Evolutionary conservation across 2,888 invertebrate species (phyloP).

Genomic region (Oscheius sp.): DNA sequence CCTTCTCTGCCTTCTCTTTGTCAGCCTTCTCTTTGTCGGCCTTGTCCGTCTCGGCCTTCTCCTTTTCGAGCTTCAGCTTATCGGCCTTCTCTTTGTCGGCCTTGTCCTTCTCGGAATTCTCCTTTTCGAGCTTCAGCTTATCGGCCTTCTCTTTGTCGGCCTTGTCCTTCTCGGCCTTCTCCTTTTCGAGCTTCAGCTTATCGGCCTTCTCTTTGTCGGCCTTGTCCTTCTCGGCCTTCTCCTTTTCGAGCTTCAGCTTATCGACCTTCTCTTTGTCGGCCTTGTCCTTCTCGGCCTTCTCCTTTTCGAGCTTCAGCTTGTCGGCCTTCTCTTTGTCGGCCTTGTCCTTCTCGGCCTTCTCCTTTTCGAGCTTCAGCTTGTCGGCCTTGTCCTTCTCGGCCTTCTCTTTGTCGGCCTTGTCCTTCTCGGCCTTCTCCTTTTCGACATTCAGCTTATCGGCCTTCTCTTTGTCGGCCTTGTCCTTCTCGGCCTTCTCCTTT

Average conservation of each 20-base stretch:
- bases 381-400: constrained; percentile 13
- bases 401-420: constrained; percentile 4
- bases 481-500: neutral
- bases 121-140: neutral
- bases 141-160: constrained; percentile 6
- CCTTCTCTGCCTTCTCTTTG: constrained; percentile 10
- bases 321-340: constrained; percentile 5
- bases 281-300: constrained; percentile 5
- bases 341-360: constrained; percentile 4
- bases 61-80: neutral
- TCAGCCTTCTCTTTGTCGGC: constrained; percentile 18
- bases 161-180: constrained; percentile 11
- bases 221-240: constrained; percentile 14
- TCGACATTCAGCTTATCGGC: neutral
- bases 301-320: constrained; percentile 6
- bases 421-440: constrained; percentile 6
- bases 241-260: neutral
- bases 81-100: constrained; percentile 12
- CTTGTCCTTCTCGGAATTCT: neutral
- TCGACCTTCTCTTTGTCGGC: neutral
- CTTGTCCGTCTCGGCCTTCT: constrained; percentile 18
- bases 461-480: constrained; percentile 4
- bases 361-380: neutral
- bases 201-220: neutral
- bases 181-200: neutral